Conservation (phyloP, 1,140 invertebrate genomes). For the Halesus radiatus region DNA sequence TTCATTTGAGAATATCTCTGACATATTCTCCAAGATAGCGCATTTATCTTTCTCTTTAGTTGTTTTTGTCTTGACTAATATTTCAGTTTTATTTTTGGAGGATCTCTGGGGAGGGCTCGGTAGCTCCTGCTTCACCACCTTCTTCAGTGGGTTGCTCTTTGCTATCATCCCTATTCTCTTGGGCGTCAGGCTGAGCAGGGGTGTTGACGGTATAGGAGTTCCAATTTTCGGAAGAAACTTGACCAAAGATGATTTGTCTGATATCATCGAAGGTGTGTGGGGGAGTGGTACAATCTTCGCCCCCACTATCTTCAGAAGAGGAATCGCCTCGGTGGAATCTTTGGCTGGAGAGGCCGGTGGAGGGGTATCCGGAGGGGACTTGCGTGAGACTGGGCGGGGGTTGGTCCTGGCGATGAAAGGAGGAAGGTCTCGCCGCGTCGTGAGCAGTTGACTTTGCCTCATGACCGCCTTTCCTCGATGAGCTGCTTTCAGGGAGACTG, state of each 20-base stretch:
- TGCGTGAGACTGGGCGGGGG: not conserved
- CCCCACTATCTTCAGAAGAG: slow-evolving; percentile 43
- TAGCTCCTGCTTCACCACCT: not conserved
- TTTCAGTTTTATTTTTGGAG: slow-evolving; percentile 30
- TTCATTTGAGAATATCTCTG: not conserved
- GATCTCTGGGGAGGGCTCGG: not conserved
- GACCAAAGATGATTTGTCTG: slow-evolving; percentile 54
- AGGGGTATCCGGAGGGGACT: slow-evolving; percentile 7
- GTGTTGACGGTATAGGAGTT: slow-evolving; percentile 11
- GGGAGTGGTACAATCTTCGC: slow-evolving; percentile 28
- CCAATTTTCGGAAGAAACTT: slow-evolving; percentile 47
- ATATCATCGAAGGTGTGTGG: slow-evolving; percentile 51
- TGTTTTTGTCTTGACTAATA: slow-evolving; percentile 2
- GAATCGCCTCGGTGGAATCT: slow-evolving; percentile 37
- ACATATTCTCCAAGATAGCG: slow-evolving; percentile 2
- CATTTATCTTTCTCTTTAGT: slow-evolving; percentile 17
- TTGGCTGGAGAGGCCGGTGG: slow-evolving; percentile 13
- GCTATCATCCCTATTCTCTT: not conserved
- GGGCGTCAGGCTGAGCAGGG: not conserved
- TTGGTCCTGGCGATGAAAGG: slow-evolving; percentile 37
- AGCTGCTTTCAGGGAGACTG: slow-evolving; percentile 36
- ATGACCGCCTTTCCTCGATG: slow-evolving; percentile 43
- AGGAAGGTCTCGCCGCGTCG: slow-evolving; percentile 40
- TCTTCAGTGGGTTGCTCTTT: not conserved
- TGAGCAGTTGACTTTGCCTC: slow-evolving; percentile 26